Evolutionary conservation across 2,113 vertebrate species (phyloP), one percentile per base, ranked within the genome.

Genomic region (Callipepla californica): DNA sequence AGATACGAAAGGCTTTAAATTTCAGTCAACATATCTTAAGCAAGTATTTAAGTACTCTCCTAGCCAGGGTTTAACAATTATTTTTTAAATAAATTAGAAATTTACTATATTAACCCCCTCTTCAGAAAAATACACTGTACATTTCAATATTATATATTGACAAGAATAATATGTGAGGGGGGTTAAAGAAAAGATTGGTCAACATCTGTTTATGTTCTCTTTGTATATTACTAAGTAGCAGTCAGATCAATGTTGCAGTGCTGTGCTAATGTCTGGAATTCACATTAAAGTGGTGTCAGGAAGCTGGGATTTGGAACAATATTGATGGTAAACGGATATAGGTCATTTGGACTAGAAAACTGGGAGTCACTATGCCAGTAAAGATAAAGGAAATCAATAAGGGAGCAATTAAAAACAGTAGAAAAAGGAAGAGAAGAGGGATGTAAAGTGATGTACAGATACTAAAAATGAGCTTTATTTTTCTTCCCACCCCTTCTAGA

Each of bases 271-370:
- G 91, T 96, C 91, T 97, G 95, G 92, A 91, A 85, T 93, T 87
- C 79, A 90, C 77, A 89, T 94, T 96, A 94, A 74, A 93, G 63
- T 1, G n/a, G 42, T 93, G 65, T 96, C 91, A 95, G 81, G 58
- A 95, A 96, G 59, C 45, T 57, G 90, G 36, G 44, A 93, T 36
- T 36, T 93, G 57, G 81, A 94, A 69, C 6, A 42, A 19, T 85
- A 85, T 79, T 92, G 93, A 97, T 79, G 65, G 92, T 78, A 93
- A 96, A 93, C n/a, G 76, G 89, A 94, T 90, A 85, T 79, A 92
- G 84, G 69, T 93, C 74, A 88, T 89, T 59, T 93, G 67, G 66
- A 58, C 74, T 62, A 91, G 42, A 72, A 94, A 72, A 73, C 42
- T 93, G 69, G 88, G 38, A 87, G 53, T 89, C 82, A 77, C 61